These are phyloP conservation scores for Microctonus aethiopoides DNA, from an alignment of 2,888 invertebrate species.

Conservation along the genomic window DNA sequence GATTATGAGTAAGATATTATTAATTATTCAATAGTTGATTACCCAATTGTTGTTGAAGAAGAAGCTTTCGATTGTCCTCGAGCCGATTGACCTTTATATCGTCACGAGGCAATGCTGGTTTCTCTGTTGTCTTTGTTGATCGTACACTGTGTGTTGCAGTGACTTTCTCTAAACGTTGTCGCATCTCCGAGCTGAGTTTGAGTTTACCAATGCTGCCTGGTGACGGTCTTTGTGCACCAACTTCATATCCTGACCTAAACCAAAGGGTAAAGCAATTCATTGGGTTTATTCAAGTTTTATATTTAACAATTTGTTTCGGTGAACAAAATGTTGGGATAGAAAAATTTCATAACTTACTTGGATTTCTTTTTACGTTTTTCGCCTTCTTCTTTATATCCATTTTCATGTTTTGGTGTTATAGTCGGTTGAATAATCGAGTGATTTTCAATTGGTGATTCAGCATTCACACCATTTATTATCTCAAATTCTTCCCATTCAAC, in stretches of 20 bases:
- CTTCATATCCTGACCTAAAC: conserved; percentile 75
- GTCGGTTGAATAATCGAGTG: conserved; percentile 42
- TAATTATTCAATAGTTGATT: conserved; percentile 41
- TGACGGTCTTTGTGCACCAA: conserved; percentile 83
- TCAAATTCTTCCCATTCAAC: conserved; percentile 91
- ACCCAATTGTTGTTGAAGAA: conserved; percentile 87
- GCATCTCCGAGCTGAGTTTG: conserved; percentile 91
- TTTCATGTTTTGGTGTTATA: conserved; percentile 53
- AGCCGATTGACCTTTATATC: conserved; percentile 78
- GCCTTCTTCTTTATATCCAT: conserved; percentile 59
- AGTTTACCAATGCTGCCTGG: conserved; percentile 92
- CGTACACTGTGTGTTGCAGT: conserved; percentile 90
- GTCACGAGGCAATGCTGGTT: conserved; percentile 72
- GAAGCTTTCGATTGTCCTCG: conserved; percentile 85
- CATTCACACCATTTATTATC: conserved; percentile 70
- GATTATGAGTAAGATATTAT: not conserved
- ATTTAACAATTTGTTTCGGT: conserved; percentile 5
- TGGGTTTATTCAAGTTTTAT: not conserved
- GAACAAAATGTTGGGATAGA: conserved; percentile 24
- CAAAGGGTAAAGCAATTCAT: not conserved
- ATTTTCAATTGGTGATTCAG: conserved; percentile 54
- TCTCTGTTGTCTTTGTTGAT: conserved; percentile 81
- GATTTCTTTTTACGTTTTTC: conserved; percentile 64
- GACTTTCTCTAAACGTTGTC: conserved; percentile 87
- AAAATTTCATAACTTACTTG: conserved; percentile 51